Conservation (phyloP, 2,797 vertebrate species). For the Epinephelus coioides region DNA sequence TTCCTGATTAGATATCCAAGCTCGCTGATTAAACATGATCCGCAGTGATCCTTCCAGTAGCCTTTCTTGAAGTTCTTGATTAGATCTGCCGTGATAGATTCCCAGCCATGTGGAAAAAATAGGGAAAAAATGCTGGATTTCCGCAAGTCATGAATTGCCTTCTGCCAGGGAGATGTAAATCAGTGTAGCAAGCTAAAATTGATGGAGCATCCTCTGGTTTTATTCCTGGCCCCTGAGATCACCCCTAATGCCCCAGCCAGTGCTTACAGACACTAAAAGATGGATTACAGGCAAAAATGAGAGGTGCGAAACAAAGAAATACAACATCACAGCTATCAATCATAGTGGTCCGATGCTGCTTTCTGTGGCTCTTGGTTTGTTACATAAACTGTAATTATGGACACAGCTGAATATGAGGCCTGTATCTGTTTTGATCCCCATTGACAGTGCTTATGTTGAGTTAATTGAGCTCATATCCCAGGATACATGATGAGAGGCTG, state of each 20-base stretch:
- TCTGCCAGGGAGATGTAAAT: slow-evolving; percentile 84
- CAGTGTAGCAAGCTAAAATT: slow-evolving; percentile 79
- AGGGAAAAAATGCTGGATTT: slow-evolving; percentile 69
- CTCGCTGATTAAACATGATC: slow-evolving; percentile 53
- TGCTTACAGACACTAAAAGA: slow-evolving; percentile 55
- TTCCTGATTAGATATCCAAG: slow-evolving; percentile 49
- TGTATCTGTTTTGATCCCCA: slow-evolving; percentile 64
- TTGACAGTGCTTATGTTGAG: slow-evolving; percentile 74
- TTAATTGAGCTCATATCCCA: slow-evolving; percentile 80
- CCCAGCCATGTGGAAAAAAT: slow-evolving; percentile 52
- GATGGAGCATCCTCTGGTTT: slow-evolving; percentile 81
- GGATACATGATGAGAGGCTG: slow-evolving; percentile 75
- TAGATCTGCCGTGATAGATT: slow-evolving; percentile 65
- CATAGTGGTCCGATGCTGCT: slow-evolving; percentile 35
- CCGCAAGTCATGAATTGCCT: slow-evolving; percentile 79
- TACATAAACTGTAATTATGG: slow-evolving; percentile 60
- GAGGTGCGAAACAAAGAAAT: slow-evolving; percentile 67
- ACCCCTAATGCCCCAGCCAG: slow-evolving; percentile 53
- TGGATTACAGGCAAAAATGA: slow-evolving; percentile 63
- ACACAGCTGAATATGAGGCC: slow-evolving; percentile 41
- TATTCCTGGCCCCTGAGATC: slow-evolving; percentile 75
- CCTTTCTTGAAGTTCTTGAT: slow-evolving; percentile 57
- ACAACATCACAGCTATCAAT: slow-evolving; percentile 59
- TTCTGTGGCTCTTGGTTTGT: slow-evolving; percentile 39
- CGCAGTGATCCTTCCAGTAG: slow-evolving; percentile 33